Conservation (phyloP, 2,888 invertebrate genomes). For the Latrodectus hesperus region DNA sequence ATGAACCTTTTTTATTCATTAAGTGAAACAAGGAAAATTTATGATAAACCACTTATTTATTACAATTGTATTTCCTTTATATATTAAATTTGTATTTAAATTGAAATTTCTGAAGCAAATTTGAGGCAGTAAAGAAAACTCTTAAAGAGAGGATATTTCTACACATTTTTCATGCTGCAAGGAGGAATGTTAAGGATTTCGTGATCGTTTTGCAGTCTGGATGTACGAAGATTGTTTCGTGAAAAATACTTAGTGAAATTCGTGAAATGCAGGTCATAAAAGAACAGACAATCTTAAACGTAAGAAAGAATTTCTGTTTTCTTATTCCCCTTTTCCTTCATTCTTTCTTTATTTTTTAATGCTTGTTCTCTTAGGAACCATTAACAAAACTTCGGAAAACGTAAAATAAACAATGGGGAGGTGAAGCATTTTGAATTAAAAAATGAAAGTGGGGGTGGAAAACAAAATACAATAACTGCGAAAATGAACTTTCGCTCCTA, state of each 20-base stretch:
- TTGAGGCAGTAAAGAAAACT: too few relatives aligned
- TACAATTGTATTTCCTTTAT: too few relatives aligned
- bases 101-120: too few relatives aligned
- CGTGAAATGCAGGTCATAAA: constrained; percentile 3
- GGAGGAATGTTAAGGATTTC: constrained; percentile 7
- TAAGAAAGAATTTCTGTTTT: constrained; percentile 19
- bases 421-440: constrained; percentile 23
- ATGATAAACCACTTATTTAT: too few relatives aligned
- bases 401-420: constrained; percentile 27
- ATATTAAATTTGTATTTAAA: too few relatives aligned
- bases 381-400: constrained; percentile 55
- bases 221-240: constrained; percentile 11
- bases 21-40: too few relatives aligned
- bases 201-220: constrained; percentile 37
- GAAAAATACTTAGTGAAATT: constrained; percentile 2
- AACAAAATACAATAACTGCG: constrained; percentile 53
- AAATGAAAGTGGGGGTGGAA: constrained; percentile 4
- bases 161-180: too few relatives aligned
- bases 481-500: constrained; percentile 57
- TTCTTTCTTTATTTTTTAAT: background rate
- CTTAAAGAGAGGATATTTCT: too few relatives aligned
- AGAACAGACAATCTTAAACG: constrained; percentile 9
- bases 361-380: constrained; percentile 27
- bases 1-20: too few relatives aligned
- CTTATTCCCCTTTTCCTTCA: background rate